Percentiles rank a stretch among this genome's conserved stretches.
phyloP scores from a whole-genome alignment of 1,140 invertebrate genomes.

The Capitella teleta region DNA sequence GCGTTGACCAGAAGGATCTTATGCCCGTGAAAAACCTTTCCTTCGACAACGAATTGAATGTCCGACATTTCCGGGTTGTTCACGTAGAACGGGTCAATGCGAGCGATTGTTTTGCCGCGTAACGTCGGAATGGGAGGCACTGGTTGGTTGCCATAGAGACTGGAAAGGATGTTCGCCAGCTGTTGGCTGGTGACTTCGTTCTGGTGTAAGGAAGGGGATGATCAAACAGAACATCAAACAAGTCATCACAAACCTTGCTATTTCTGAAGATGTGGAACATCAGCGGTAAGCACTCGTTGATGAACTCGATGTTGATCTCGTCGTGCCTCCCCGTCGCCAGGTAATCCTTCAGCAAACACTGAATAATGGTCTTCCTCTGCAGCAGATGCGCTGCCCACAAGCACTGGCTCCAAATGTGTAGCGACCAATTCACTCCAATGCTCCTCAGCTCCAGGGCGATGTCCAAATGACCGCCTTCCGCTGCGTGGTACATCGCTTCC shows the following conservation, averaged over 20 bases:
- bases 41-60: slow-evolving; percentile 81
- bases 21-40: slow-evolving; percentile 82
- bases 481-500: slow-evolving; percentile 84
- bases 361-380: slow-evolving; percentile 70
- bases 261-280: slow-evolving; percentile 80
- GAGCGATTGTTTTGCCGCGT: too few species aligned
- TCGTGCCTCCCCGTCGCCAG: slow-evolving; percentile 76
- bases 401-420: slow-evolving; percentile 81
- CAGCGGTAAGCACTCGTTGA: slow-evolving; percentile 76
- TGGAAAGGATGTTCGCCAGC: too few species aligned
- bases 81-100: slow-evolving; percentile 55
- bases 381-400: slow-evolving; percentile 71
- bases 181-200: too few species aligned
- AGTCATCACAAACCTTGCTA: slow-evolving; percentile 65
- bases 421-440: slow-evolving; percentile 44
- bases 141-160: too few species aligned
- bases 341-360: slow-evolving; percentile 80
- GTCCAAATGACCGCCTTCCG: slow-evolving; percentile 70
- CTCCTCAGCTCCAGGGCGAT: slow-evolving; percentile 22
- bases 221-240: not conserved
- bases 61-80: slow-evolving; percentile 84
- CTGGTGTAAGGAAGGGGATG: too few species aligned
- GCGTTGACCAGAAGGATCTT: slow-evolving; percentile 85
- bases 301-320: slow-evolving; percentile 55
- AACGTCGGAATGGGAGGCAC: too few species aligned